These are phyloP conservation scores for Zosterops lateralis DNA, from an alignment of 2,113 vertebrate genomes.

Conservation along the genomic window DNA sequence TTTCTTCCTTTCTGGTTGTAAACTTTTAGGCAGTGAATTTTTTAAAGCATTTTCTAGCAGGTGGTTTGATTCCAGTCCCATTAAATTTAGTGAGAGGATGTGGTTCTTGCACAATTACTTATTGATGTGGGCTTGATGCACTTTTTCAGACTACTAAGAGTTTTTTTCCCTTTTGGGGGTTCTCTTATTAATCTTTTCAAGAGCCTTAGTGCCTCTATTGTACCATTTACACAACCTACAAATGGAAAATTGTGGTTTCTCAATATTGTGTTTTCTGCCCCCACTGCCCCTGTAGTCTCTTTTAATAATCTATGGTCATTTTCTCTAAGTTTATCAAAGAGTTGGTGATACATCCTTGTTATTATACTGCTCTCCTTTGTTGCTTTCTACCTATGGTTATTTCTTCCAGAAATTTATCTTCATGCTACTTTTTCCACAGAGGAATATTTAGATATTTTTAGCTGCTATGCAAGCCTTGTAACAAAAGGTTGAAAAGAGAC, in stretches of 20 bases:
- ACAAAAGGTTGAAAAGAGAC: neutral
- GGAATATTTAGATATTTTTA: neutral
- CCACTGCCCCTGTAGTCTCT: neutral
- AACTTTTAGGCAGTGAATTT: neutral
- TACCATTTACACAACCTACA: conserved; percentile 16
- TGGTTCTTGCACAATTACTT: neutral
- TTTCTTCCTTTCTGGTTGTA: neutral
- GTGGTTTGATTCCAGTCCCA: neutral
- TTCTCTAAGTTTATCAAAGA: neutral
- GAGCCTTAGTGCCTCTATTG: neutral
- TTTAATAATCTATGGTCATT: neutral
- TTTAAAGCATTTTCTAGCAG: neutral
- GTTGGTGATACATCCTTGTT: neutral
- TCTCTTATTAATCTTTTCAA: conserved; percentile 21
- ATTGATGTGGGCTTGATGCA: neutral
- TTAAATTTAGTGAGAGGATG: neutral
- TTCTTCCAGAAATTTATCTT: neutral
- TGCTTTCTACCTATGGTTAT: neutral
- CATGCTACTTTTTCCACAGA: neutral
- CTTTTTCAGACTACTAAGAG: neutral
- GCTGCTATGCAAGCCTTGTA: neutral
- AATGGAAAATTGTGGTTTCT: neutral
- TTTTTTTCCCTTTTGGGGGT: neutral
- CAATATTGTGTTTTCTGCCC: neutral
- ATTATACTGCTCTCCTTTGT: neutral